These are phyloP conservation scores for Agapornis roseicollis DNA, from an alignment of 2,113 vertebrate species.

Conservation along the genomic window DNA sequence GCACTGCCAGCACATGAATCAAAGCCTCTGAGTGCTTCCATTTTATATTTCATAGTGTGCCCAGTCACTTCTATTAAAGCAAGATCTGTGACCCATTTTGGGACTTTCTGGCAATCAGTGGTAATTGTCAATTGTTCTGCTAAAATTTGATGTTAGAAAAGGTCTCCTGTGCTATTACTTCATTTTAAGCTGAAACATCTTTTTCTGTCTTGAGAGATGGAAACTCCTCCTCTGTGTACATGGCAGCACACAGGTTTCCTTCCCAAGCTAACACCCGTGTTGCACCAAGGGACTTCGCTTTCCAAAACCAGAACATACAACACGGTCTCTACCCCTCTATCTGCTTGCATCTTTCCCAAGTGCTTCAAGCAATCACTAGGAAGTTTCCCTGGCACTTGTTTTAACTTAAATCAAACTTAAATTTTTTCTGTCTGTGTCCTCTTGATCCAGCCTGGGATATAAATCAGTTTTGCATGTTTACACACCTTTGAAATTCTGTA, in stretches of 20 bases:
- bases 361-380: not conserved
- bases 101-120: not conserved
- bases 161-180: not conserved
- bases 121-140: not conserved
- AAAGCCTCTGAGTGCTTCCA: not conserved
- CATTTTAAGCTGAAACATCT: not conserved
- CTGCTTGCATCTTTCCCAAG: not conserved
- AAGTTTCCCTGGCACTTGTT: not conserved
- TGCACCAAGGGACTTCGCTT: not conserved
- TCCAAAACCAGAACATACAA: not conserved
- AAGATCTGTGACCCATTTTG: not conserved
- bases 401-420: not conserved
- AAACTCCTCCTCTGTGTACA: not conserved
- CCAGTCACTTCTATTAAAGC: not conserved
- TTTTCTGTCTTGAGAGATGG: not conserved
- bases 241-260: not conserved
- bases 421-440: not conserved
- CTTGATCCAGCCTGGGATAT: not conserved
- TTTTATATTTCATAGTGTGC: not conserved
- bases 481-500: not conserved
- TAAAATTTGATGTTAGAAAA: not conserved
- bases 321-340: not conserved
- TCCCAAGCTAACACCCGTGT: not conserved
- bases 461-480: not conserved
- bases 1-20: rapidly evolving